Base-by-base conservation (phyloP, 2,113 vertebrate species). In the Galbula dea region DNA sequence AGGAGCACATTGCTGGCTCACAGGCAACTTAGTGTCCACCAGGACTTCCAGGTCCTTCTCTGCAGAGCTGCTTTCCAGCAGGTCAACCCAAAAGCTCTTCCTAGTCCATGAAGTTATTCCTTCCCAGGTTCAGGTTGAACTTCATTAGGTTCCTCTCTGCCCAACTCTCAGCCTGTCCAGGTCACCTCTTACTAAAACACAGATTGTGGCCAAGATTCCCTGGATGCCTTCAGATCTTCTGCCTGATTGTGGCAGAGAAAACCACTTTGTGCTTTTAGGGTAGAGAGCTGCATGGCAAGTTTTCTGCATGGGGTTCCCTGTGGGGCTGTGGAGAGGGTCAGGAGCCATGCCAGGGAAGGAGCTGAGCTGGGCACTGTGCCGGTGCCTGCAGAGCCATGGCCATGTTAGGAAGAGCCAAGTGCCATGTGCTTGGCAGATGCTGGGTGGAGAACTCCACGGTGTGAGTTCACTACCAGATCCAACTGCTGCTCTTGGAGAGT, bases 361-460 rank as follows among this genome's bases (percentile, higher is more conserved):
- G 18, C 22, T 51, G 49, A 24, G 85, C 83, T 3, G 36, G 83
- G 80, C 3, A 0, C 5, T 4, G 58, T 72, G 92, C 83, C 4
- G 36, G 67, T 0, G 10, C 8, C 2, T 29, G 43, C 43, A 2
- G 63, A 71, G 63, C 36, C 26, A 2, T 7, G 8, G 85, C 90
- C 72, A 26, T 43, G 67, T 63, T 82, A 72, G 81, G 91, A 85
- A 85, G 66, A 82, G 54, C 77, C 0, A 1, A 46, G 81, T 39
- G 52, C 88, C 77, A 21, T 19, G 73, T 75, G 86, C 88, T 81
- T 78, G 88, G 91, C 71, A 85, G 88, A 59, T 87, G 90, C 83
- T 57, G 80, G 66, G 41, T 61, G 49, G 49, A 10, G 81, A 73
- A 62, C 79, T 55, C 34, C 18, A 5, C 17, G 30, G 19, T 54